phyloP scores from a whole-genome alignment of 2,888 invertebrate species.

The Nomada fabriciana region DNA sequence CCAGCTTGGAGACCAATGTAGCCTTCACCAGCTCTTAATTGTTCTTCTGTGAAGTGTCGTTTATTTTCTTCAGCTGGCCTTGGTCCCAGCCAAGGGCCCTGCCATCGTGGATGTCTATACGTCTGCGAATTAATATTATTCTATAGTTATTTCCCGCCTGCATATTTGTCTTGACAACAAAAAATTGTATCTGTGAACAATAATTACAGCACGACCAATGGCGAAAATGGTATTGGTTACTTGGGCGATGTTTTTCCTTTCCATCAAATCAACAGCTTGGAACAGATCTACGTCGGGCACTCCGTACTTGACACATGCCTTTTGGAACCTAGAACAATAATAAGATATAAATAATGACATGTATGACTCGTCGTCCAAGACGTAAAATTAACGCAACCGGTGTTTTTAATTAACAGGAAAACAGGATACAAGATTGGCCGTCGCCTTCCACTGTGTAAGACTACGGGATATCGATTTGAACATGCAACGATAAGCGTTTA shows the following conservation, averaged over 20 bases:
- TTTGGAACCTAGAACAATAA: conserved; percentile 89
- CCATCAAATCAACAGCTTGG: conserved; percentile 96
- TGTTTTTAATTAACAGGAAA: conserved; percentile 74
- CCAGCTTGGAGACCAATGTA: conserved; percentile 96
- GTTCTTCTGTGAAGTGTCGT: conserved; percentile 87
- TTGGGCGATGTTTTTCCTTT: conserved; percentile 94
- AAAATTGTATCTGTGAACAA: not conserved
- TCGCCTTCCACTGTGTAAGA: too few relatives aligned
- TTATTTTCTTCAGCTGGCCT: conserved; percentile 92
- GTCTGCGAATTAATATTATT: conserved; percentile 85
- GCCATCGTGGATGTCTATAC: conserved; percentile 93
- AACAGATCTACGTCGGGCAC: conserved; percentile 94
- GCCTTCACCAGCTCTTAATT: conserved; percentile 92
- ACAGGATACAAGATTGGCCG: conserved; percentile 56
- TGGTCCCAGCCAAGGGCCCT: conserved; percentile 93
- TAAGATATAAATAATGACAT: not conserved
- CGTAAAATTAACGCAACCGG: conserved; percentile 78
- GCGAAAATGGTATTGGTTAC: conserved; percentile 95
- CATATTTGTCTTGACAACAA: not conserved
- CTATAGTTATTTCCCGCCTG: not conserved
- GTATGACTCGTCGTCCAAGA: conserved; percentile 55
- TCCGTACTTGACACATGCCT: conserved; percentile 92
- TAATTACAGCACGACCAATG: conserved; percentile 91
- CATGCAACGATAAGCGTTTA: conserved; percentile 7
- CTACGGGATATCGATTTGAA: not conserved